Evolutionary conservation across 2,888 invertebrate species (phyloP).

Genomic region (Drosophila lacicola): DNA sequence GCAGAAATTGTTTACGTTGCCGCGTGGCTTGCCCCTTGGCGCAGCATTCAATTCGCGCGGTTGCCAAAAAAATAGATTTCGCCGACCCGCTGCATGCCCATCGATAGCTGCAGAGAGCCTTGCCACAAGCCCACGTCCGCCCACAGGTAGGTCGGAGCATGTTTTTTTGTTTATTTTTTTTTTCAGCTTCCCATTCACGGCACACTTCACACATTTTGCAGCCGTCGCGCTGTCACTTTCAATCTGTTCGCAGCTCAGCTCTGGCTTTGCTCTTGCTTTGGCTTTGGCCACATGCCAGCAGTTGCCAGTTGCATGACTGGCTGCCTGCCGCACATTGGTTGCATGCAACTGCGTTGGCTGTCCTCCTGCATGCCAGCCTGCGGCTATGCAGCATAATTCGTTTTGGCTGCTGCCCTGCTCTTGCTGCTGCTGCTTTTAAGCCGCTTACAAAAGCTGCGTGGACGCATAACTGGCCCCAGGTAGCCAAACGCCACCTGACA

Average conservation of each 20-base stretch:
- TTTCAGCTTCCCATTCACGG: constrained; percentile 14
- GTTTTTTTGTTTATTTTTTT: constrained; percentile 4
- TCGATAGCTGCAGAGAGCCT: constrained; percentile 26
- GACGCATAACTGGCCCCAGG: constrained; percentile 38
- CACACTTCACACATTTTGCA: constrained; percentile 49
- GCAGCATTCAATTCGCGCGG: constrained; percentile 48
- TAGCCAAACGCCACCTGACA: constrained; percentile 8
- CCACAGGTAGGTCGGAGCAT: constrained; percentile 19
- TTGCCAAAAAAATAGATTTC: constrained; percentile 51
- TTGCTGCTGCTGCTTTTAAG: constrained; percentile 42
- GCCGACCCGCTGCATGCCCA: constrained; percentile 7
- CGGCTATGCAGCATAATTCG: constrained; percentile 64
- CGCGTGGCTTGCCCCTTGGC: constrained; percentile 6
- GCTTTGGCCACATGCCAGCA: constrained; percentile 51
- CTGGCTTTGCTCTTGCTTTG: constrained; percentile 4
- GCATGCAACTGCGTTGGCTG: background rate
- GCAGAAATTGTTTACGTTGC: constrained; percentile 50
- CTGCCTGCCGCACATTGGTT: constrained; percentile 22
- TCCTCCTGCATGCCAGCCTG: constrained; percentile 17
- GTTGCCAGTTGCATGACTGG: constrained; percentile 9
- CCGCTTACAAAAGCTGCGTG: constrained; percentile 60
- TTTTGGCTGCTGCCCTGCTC: constrained; percentile 36
- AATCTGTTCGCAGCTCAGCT: constrained; percentile 34
- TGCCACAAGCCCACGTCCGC: background rate
- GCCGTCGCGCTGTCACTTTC: constrained; percentile 66